phyloP scores from a whole-genome alignment of 2,888 invertebrate genomes.

The Leucophenga maculata region DNA sequence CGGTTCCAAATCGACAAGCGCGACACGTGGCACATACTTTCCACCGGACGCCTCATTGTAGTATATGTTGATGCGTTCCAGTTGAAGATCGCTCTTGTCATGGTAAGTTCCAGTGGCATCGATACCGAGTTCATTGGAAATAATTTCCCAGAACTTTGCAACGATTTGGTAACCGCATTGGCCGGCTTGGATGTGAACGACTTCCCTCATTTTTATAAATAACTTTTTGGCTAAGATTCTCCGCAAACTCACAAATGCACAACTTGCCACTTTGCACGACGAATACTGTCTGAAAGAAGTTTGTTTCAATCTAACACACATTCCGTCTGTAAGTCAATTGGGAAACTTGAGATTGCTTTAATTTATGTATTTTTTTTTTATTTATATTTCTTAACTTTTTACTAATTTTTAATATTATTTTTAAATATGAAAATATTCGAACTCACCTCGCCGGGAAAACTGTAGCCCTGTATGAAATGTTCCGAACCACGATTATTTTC shows the following conservation, averaged over 20 bases:
- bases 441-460: constrained; percentile 97
- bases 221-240: constrained; percentile 46
- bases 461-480: constrained; percentile 93
- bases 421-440: no score
- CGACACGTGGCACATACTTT: constrained; percentile 95
- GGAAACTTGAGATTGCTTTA: no score
- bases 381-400: no score
- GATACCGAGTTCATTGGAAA: constrained; percentile 96
- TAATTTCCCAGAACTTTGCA: constrained; percentile 92
- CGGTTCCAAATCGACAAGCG: constrained; percentile 95
- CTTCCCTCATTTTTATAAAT: constrained; percentile 71
- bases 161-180: constrained; percentile 73
- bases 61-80: constrained; percentile 96
- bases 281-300: constrained; percentile 66
- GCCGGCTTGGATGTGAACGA: constrained; percentile 73
- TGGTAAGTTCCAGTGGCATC: constrained; percentile 94
- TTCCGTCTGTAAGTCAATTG: no score
- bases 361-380: no score
- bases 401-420: no score
- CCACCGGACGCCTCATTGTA: constrained; percentile 96
- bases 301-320: no score
- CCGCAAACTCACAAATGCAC: constrained; percentile 49
- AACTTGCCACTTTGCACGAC: constrained; percentile 63
- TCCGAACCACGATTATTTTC: constrained; percentile 94
- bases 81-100: constrained; percentile 92